These are phyloP conservation scores for Sebastolobus altivelis DNA, from an alignment of 2,797 vertebrate genomes.

Conservation along the genomic window DNA sequence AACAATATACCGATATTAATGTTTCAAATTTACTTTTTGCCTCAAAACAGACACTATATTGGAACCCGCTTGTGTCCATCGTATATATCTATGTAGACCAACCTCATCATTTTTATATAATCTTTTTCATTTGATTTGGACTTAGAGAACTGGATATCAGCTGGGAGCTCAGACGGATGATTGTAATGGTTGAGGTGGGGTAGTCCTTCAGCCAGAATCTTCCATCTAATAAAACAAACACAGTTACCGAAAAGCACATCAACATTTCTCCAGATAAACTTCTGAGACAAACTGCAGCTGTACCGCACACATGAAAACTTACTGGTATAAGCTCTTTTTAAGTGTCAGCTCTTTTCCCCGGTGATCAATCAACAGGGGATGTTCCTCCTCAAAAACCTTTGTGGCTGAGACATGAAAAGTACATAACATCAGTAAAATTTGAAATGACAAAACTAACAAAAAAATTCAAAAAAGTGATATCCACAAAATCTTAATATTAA, in stretches of 20 bases:
- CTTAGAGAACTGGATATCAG: conserved; percentile 41
- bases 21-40: not conserved
- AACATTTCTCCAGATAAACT: not conserved
- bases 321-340: conserved; percentile 61
- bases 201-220: conserved; percentile 31
- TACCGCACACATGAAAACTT: conserved; percentile 30
- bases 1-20: not conserved
- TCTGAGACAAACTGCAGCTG: not conserved
- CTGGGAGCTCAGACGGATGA: conserved; percentile 24
- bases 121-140: not conserved
- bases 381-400: conserved; percentile 61
- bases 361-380: conserved; percentile 53
- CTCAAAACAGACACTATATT: not conserved
- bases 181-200: conserved; percentile 22
- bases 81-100: not conserved
- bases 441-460: not conserved
- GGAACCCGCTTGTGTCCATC: not conserved
- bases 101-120: conserved; percentile 11
- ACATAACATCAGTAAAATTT: not conserved
- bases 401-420: conserved; percentile 47
- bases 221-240: conserved; percentile 52
- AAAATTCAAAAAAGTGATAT: not conserved
- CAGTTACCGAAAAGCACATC: not conserved
- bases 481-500: not conserved
- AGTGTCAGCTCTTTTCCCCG: conserved; percentile 46